Conservation (phyloP, 2,888 invertebrate species). For the Eilema depressum region DNA sequence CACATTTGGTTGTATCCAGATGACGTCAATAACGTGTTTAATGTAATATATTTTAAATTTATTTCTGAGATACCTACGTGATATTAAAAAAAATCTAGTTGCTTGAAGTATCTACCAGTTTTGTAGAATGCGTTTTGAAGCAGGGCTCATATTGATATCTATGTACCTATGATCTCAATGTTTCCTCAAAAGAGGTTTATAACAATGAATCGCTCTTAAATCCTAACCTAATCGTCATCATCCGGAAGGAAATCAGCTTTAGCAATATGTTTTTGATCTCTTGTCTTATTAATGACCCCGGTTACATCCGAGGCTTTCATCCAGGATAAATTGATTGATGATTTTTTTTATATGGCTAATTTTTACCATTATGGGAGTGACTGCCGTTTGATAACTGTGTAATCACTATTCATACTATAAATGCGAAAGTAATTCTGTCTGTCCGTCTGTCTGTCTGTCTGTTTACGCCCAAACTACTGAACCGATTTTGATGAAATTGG, state of each 20-base stretch:
- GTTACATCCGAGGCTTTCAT: neutral
- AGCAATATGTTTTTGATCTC: neutral
- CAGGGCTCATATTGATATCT: neutral
- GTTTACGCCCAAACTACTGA: no score
- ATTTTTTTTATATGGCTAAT: neutral
- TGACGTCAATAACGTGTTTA: neutral
- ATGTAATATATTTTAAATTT: neutral
- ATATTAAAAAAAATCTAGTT: neutral
- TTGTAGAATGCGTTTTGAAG: neutral
- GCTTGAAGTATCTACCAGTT: no score
- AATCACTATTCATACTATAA: no score
- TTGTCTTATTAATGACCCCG: neutral
- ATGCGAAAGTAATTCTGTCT: no score
- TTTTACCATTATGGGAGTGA: neutral
- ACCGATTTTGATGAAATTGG: no score
- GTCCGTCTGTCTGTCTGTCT: no score
- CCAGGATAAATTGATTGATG: neutral
- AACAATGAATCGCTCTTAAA: no score
- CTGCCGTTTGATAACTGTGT: neutral
- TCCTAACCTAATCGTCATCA: no score
- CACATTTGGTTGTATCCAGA: slow-evolving; percentile 4
- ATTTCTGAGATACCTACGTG: neutral
- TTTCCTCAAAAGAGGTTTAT: no score
- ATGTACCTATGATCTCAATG: no score
- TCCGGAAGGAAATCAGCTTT: no score